Conservation (phyloP, 1,140 invertebrate genomes). For the Aphelenchoides besseyi region DNA sequence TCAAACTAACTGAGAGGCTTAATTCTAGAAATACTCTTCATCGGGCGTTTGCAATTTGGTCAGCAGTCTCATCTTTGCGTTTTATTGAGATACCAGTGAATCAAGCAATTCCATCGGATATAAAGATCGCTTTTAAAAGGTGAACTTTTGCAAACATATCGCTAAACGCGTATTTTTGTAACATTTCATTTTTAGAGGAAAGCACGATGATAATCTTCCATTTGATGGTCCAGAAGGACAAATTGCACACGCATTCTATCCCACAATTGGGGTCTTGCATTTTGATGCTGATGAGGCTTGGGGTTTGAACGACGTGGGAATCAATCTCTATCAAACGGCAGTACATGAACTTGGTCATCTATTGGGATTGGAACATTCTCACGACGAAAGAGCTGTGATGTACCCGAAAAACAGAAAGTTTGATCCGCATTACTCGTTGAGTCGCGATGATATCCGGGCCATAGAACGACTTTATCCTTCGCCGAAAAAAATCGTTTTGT, state of each 20-base stretch:
- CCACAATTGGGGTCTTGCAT: constrained; percentile 55
- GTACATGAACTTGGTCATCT: constrained; percentile 61
- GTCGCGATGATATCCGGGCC: constrained; percentile 49
- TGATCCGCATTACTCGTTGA: constrained; percentile 42
- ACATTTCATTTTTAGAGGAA: constrained; percentile 41
- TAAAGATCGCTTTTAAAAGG: constrained; percentile 47
- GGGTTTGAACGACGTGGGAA: constrained; percentile 53
- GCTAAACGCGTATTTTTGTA: constrained; percentile 21
- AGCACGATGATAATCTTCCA: constrained; percentile 54
- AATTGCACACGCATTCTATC: constrained; percentile 61
- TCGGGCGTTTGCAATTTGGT: constrained; percentile 55
- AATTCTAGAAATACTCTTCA: constrained; percentile 59
- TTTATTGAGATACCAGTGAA: constrained; percentile 45
- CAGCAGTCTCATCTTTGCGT: constrained; percentile 43
- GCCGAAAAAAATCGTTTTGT: background rate
- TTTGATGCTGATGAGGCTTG: constrained; percentile 62
- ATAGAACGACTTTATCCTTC: constrained; percentile 26
- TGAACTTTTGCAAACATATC: constrained; percentile 4
- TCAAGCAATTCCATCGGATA: constrained; percentile 24
- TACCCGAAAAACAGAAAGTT: constrained; percentile 49
- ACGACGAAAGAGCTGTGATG: constrained; percentile 54
- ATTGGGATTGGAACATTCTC: constrained; percentile 59
- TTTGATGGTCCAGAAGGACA: constrained; percentile 60
- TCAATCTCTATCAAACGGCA: constrained; percentile 58
- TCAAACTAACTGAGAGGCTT: constrained; percentile 25